phyloP scores from a whole-genome alignment of 2,797 vertebrate species.

The Psittacula echo region DNA sequence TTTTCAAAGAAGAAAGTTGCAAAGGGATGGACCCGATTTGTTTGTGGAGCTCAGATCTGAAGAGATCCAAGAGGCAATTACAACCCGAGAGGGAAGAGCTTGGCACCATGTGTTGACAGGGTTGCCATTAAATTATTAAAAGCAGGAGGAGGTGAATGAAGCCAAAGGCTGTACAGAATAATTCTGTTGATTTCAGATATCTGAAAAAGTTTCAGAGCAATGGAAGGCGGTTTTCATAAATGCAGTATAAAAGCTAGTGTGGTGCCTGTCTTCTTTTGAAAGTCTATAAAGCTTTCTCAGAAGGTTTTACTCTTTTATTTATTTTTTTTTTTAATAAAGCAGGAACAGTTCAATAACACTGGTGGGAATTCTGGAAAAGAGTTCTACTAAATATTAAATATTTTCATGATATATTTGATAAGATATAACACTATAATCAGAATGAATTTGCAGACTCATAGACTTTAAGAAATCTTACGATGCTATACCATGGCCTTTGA shows the following conservation, averaged over 20 bases:
- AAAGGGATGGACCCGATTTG: neutral
- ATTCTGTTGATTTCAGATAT: neutral
- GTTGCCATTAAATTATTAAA: slow-evolving; percentile 22
- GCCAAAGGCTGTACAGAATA: neutral
- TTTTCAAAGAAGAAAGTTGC: neutral
- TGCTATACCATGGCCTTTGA: neutral
- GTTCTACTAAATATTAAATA: neutral
- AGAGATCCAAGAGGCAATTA: neutral
- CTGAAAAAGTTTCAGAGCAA: neutral
- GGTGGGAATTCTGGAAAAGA: neutral
- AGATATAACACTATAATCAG: neutral
- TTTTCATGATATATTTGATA: neutral
- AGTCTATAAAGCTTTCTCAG: neutral
- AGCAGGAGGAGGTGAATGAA: neutral
- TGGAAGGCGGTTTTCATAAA: neutral
- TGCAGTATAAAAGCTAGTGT: neutral
- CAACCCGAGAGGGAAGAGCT: neutral
- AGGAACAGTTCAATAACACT: neutral
- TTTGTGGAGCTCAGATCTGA: neutral
- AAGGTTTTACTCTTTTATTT: neutral
- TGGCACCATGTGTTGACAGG: neutral
- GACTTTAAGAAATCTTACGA: neutral
- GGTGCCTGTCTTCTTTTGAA: neutral
- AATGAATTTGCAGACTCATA: neutral
- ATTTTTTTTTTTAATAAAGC: neutral